Percentiles rank a stretch among this genome's conserved stretches.
phyloP scores from a whole-genome alignment of 2,113 vertebrate genomes.

The Apistogramma diplotaenia region DNA sequence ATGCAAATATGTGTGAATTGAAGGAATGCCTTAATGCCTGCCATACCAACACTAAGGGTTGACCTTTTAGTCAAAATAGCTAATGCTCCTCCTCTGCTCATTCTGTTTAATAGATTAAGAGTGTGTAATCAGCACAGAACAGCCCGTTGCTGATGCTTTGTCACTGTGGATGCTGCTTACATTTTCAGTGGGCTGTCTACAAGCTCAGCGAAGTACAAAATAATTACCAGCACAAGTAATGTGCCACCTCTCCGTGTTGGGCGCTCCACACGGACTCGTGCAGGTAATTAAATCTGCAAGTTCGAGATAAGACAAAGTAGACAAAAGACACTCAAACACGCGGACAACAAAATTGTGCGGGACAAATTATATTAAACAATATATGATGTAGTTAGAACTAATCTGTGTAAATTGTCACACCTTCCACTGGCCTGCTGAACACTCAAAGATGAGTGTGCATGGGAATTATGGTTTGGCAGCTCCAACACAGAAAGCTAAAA shows the following conservation, averaged over 20 bases:
- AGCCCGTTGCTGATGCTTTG: conserved; percentile 31
- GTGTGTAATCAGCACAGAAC: conserved; percentile 38
- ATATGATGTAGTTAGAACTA: conserved; percentile 2
- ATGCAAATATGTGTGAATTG: neutral
- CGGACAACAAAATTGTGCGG: conserved; percentile 16
- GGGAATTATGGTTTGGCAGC: neutral
- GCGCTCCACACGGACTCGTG: conserved; percentile 39
- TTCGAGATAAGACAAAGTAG: conserved; percentile 49
- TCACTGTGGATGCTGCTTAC: conserved; percentile 34
- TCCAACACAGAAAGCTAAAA: neutral
- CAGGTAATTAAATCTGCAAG: conserved; percentile 59
- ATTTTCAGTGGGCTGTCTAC: conserved; percentile 50
- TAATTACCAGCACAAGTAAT: conserved; percentile 59
- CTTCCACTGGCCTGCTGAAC: neutral
- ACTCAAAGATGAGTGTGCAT: neutral
- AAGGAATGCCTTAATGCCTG: neutral
- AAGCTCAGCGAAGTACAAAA: conserved; percentile 56
- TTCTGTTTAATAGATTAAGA: conserved; percentile 10
- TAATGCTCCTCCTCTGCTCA: conserved; percentile 1
- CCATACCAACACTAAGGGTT: neutral
- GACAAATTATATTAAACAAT: conserved; percentile 29
- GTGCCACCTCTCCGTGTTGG: conserved; percentile 36
- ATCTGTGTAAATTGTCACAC: conserved; percentile 22
- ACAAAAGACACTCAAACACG: conserved; percentile 35
- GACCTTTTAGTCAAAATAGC: conserved; percentile 36